These are phyloP conservation scores for Anoplolepis gracilipes DNA, from an alignment of 1,140 invertebrate species.

Conservation along the genomic window DNA sequence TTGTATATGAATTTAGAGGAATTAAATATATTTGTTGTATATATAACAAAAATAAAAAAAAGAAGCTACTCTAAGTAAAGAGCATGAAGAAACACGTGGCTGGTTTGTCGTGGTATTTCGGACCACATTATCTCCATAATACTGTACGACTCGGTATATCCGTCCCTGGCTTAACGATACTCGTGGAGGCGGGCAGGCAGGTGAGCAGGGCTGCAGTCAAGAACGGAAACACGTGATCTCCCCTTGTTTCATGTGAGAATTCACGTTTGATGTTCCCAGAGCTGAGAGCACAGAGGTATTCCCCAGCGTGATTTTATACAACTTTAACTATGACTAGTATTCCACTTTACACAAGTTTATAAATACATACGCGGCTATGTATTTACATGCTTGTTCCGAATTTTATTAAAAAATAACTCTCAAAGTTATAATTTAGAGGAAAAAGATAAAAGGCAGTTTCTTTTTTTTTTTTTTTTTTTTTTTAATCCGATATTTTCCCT, in stretches of 20 bases:
- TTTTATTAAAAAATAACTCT: background rate
- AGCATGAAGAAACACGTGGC: background rate
- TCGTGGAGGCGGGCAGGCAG: conserved; percentile 35
- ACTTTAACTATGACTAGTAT: background rate
- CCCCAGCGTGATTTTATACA: conserved; percentile 25
- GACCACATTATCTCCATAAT: background rate
- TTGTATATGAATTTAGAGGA: background rate
- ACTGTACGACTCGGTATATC: background rate
- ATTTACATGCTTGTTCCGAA: background rate
- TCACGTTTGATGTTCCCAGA: conserved; percentile 51
- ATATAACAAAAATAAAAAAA: background rate
- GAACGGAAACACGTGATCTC: conserved; percentile 64
- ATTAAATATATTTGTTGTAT: background rate
- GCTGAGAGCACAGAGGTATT: conserved; percentile 8
- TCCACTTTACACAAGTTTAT: background rate
- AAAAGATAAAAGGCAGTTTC: no score
- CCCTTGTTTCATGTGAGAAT: conserved; percentile 58
- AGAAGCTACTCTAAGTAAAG: background rate
- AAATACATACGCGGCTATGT: background rate
- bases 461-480: no score
- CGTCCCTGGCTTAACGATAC: conserved; percentile 50
- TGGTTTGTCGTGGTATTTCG: background rate
- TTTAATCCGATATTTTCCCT: no score
- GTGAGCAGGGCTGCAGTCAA: conserved; percentile 56
- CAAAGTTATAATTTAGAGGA: no score